A percentile compares a stretch with the other conserved stretches of the same genome.
Evolutionary conservation across 2,888 invertebrate species (phyloP).

Genomic region (Automeris io): DNA sequence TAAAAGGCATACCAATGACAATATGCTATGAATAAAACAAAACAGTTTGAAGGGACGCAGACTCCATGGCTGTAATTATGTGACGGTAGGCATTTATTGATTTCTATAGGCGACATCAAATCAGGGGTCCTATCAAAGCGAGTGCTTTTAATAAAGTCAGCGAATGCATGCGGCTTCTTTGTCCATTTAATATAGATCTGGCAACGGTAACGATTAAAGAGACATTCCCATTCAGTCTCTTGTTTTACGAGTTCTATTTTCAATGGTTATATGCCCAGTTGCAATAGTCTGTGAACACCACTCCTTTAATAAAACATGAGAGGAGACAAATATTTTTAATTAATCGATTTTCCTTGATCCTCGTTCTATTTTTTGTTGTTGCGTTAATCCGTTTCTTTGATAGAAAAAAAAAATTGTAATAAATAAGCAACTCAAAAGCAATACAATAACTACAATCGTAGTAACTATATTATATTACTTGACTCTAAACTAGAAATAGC

Average conservation of each 20-base stretch:
- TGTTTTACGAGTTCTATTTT: background rate
- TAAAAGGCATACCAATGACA: conserved; percentile 60
- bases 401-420: too few relatives aligned
- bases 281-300: background rate
- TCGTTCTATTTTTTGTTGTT: too few relatives aligned
- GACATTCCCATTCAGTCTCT: background rate
- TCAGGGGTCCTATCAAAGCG: conserved; percentile 63
- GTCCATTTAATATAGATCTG: conserved; percentile 21
- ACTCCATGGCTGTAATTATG: conserved; percentile 62
- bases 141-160: conserved; percentile 67
- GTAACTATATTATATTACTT: too few relatives aligned
- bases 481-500: too few relatives aligned
- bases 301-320: too few relatives aligned
- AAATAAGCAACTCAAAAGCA: too few relatives aligned
- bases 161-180: conserved; percentile 28
- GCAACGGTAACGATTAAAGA: background rate
- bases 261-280: background rate
- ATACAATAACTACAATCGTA: too few relatives aligned
- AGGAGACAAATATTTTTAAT: too few relatives aligned
- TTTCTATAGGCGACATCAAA: conserved; percentile 67
- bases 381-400: too few relatives aligned
- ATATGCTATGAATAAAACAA: conserved; percentile 45
- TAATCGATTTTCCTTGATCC: too few relatives aligned
- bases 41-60: conserved; percentile 25
- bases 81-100: conserved; percentile 52